Percentiles rank a stretch among this genome's conserved stretches.
These are phyloP conservation scores for Nycticorax nycticorax DNA, from an alignment of 2,113 vertebrate species.

Conservation along the genomic window DNA sequence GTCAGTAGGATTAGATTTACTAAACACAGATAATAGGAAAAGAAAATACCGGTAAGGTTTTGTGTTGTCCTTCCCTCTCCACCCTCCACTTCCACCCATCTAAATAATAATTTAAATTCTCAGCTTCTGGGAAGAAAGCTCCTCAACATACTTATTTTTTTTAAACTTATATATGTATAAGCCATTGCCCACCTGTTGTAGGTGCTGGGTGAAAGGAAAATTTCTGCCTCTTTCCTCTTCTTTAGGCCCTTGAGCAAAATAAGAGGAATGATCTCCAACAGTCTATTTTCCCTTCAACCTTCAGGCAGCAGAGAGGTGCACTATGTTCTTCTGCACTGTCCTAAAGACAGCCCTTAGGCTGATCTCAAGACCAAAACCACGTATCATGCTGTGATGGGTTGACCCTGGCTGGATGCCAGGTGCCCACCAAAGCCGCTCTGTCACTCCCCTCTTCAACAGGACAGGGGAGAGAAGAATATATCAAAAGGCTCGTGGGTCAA, in stretches of 20 bases:
- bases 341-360: background rate
- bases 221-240: background rate
- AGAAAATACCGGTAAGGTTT: background rate
- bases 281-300: background rate
- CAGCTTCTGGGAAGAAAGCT: background rate
- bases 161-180: too few relatives aligned
- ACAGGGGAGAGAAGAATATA: too few relatives aligned
- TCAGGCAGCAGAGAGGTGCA: background rate
- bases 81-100: rapidly evolving
- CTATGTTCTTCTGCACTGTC: background rate
- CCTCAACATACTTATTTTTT: background rate
- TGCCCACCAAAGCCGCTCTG: too few relatives aligned
- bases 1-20: background rate
- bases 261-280: background rate
- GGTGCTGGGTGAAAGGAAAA: background rate
- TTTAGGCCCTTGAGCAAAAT: background rate
- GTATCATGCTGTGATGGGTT: background rate
- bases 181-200: background rate
- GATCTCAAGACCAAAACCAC: background rate
- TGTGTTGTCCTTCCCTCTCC: background rate
- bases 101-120: background rate
- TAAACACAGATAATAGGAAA: constrained; percentile 3
- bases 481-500: too few relatives aligned
- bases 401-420: too few relatives aligned
- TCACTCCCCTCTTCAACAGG: too few relatives aligned